phyloP scores from a whole-genome alignment of 2,888 invertebrate genomes.

The Drosophila diplacantha region DNA sequence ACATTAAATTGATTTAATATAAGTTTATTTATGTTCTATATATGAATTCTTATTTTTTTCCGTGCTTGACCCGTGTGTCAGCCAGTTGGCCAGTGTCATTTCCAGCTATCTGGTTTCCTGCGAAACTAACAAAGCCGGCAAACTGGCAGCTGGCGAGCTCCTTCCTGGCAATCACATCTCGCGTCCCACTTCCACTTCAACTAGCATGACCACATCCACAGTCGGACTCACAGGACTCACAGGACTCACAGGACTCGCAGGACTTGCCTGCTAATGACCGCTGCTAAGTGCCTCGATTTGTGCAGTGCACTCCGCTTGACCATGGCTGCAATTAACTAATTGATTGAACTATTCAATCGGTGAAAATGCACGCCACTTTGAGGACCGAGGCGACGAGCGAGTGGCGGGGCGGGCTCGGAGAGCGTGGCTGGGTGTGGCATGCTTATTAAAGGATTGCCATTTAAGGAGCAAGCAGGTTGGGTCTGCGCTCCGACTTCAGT shows the following conservation, averaged over 20 bases:
- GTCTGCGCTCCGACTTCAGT: not conserved
- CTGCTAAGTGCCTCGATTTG: conserved; percentile 67
- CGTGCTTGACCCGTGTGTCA: conserved; percentile 21
- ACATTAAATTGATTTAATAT: not conserved
- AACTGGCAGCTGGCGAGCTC: conserved; percentile 36
- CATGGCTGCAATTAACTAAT: conserved; percentile 65
- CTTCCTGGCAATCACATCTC: conserved; percentile 32
- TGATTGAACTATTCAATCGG: conserved; percentile 71
- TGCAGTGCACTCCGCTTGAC: conserved; percentile 49
- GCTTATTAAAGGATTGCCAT: conserved; percentile 44
- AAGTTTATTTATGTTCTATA: no score
- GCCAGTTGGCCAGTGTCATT: conserved; percentile 42
- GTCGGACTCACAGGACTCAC: conserved; percentile 14
- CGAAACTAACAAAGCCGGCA: conserved; percentile 29
- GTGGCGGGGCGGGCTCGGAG: not conserved
- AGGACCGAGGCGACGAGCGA: conserved; percentile 8
- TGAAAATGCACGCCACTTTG: conserved; percentile 49
- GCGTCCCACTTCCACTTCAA: conserved; percentile 2
- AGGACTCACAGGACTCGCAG: conserved; percentile 24
- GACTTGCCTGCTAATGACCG: conserved; percentile 58
- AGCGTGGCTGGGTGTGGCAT: conserved; percentile 51
- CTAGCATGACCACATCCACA: conserved; percentile 4
- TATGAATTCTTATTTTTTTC: not conserved
- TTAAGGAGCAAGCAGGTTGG: conserved; percentile 36
- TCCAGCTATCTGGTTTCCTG: conserved; percentile 46